A percentile compares a stretch with the other conserved stretches of the same genome.
Conservation (phyloP, 2,797 vertebrate genomes). For the Linurgus olivaceus region DNA sequence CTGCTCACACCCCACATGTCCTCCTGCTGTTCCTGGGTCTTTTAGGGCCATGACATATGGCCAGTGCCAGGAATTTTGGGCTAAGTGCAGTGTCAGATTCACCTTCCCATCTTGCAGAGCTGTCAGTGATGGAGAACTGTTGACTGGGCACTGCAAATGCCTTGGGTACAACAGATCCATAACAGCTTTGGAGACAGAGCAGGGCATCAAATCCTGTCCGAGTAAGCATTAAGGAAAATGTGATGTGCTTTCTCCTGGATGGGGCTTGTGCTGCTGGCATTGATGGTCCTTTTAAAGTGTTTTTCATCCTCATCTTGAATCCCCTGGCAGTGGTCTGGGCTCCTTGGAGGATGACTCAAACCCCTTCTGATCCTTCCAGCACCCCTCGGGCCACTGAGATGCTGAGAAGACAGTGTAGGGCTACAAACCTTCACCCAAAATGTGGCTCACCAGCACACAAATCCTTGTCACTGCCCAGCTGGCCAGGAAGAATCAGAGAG, state of each 20-base stretch:
- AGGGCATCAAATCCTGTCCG: not conserved
- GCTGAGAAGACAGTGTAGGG: fast-evolving
- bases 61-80: not conserved
- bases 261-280: not conserved
- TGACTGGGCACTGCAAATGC: not conserved
- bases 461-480: not conserved
- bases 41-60: not conserved
- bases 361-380: not conserved
- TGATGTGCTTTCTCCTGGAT: not conserved
- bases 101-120: not conserved
- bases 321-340: not conserved
- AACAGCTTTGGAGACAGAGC: not conserved
- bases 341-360: not conserved
- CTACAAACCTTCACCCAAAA: not conserved
- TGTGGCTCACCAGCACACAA: fast-evolving
- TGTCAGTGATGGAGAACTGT: not conserved
- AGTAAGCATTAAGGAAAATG: not conserved
- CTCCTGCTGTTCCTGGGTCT: not conserved
- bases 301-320: not conserved
- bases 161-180: not conserved
- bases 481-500: not conserved
- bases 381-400: fast-evolving
- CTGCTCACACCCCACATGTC: fast-evolving
- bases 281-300: not conserved
- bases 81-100: not conserved